Conservation (phyloP, 2,888 invertebrate genomes). For the Gibbula magus region DNA sequence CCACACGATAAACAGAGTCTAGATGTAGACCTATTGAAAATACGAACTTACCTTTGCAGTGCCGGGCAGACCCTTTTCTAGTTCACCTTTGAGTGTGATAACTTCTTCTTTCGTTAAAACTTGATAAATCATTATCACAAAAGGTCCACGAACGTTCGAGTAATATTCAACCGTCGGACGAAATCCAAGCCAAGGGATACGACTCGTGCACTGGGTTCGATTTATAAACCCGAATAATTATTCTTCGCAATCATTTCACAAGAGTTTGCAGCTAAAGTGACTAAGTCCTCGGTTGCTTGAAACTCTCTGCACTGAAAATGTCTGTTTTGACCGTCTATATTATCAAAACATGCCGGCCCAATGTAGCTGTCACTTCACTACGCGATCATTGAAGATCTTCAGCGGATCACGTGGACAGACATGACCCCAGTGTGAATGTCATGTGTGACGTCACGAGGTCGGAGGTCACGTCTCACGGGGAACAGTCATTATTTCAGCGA, state of each 20-base stretch:
- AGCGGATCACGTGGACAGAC: slow-evolving; percentile 14
- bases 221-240: too few relatives aligned
- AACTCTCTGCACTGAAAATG: too few relatives aligned
- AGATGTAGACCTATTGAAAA: too few relatives aligned
- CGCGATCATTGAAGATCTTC: slow-evolving; percentile 17
- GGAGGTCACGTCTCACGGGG: slow-evolving; percentile 11
- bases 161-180: too few relatives aligned
- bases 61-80: slow-evolving; percentile 32
- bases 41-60: slow-evolving; percentile 37
- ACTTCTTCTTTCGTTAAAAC: slow-evolving; percentile 33
- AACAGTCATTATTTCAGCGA: not conserved
- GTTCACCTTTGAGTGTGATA: slow-evolving; percentile 27
- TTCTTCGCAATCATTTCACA: too few relatives aligned
- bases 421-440: slow-evolving; percentile 20
- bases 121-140: slow-evolving; percentile 36
- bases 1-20: too few relatives aligned
- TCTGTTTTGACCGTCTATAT: not conserved
- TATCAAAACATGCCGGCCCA: not conserved
- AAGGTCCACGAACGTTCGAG: not conserved
- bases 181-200: too few relatives aligned
- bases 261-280: too few relatives aligned
- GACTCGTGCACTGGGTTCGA: too few relatives aligned
- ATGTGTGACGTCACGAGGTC: slow-evolving; percentile 15
- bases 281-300: too few relatives aligned
- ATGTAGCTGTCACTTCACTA: not conserved